These are phyloP conservation scores for Gymnodraco acuticeps DNA, from an alignment of 2,797 vertebrate genomes.

Conservation along the genomic window DNA sequence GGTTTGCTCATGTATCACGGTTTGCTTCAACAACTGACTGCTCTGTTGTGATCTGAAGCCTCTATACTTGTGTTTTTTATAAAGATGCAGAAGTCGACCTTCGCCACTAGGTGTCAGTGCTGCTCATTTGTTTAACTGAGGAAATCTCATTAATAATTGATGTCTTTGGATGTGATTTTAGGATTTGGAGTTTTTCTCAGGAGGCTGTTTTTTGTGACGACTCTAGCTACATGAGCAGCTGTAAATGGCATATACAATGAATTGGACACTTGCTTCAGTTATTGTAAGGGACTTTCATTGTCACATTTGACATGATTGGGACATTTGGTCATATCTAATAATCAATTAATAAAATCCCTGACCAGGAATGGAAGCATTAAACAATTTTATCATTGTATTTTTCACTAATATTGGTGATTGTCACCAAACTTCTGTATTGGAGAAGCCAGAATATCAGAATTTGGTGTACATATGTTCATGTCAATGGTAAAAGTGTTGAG, in stretches of 20 bases:
- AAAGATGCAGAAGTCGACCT: neutral
- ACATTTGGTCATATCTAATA: neutral
- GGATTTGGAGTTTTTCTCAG: neutral
- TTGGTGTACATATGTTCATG: neutral
- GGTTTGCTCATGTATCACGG: neutral
- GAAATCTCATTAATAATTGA: neutral
- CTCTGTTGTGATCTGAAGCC: neutral
- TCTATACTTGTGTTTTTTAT: neutral
- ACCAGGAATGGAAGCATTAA: neutral
- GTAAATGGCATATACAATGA: neutral
- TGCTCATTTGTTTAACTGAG: slow-evolving; percentile 24
- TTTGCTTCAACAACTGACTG: neutral
- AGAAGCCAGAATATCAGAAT: neutral
- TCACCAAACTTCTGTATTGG: neutral
- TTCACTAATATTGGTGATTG: neutral
- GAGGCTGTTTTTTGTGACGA: neutral
- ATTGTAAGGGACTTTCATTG: neutral
- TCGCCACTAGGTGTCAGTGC: slow-evolving; percentile 56
- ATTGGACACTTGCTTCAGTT: neutral
- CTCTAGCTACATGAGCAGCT: neutral
- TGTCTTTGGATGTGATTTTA: neutral
- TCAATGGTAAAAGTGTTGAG: neutral
- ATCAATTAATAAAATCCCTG: neutral
- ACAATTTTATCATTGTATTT: neutral
- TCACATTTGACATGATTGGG: neutral